Evolutionary conservation across 2,888 invertebrate genomes (phyloP), one percentile per base, ranked within the genome.

Genomic region (Dione vanillae): DNA sequence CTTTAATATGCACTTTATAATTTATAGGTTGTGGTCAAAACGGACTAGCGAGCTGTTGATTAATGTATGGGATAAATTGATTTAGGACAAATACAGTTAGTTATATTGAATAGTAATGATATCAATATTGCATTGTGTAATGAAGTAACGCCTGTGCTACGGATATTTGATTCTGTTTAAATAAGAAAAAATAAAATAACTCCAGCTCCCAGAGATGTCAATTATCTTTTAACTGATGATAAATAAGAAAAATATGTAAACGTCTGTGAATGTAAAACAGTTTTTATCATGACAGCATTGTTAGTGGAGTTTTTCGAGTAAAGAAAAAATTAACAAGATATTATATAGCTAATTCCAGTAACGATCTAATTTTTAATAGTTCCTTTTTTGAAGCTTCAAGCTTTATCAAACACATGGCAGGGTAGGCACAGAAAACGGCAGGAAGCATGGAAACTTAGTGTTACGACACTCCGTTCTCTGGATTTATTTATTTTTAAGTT

Each of bases 11-110:
- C 45, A 11, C 27, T 16, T 35, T 45, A 45, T 45, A 35, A 61
- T 61, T 61, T 45, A 61, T 45, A 61, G 45, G 27, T 35, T 35
- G 61, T 45, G 61, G 61, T 61, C 45, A 45, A n/a, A 61, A 12
- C 27, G 20, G 27, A 14, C 3, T 45, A 45, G 35, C 35, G 8
- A 2, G 27, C 35, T 61, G 35, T n/a, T 54, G 43, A 61, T 35
- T 61, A 59, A 59, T 59, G 43, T 43, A 27, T 59, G 5, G 27
- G n/a, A 61, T 27, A 45, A 45, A 61, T 61, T 61, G 45, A 61
- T 45, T 61, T 27, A 56, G 56, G 16, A 16, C 56, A 56, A 61
- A 20, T 35, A 45, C 27, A 45, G 43, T 20, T 37, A 35, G 3
- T 12, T 27, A 45, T 2, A 45, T 61, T 45, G 45, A 61, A 27